Evolutionary conservation across 2,888 invertebrate genomes (phyloP).

Genomic region (Clusia tigrina): DNA sequence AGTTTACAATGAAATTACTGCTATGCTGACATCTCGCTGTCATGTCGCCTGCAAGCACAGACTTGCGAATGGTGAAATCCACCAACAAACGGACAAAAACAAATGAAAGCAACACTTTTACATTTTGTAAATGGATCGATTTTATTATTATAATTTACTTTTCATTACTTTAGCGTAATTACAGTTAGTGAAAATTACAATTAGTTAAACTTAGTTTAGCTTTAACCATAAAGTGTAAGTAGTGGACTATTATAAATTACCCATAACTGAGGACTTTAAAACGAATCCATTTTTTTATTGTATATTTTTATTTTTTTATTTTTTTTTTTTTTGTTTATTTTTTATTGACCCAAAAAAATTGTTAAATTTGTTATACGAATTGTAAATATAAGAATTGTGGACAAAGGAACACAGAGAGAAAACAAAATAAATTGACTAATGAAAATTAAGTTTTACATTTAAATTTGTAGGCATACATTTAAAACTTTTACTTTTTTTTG

Average conservation of each 20-base stretch:
- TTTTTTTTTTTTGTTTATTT: not conserved
- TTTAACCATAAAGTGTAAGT: not conserved
- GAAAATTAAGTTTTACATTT: not conserved
- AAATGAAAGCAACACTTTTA: constrained; percentile 40
- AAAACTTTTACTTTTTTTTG: constrained; percentile 4
- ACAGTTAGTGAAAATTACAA: constrained; percentile 28
- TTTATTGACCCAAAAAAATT: constrained; percentile 31
- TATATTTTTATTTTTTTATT: constrained; percentile 4
- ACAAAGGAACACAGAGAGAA: no score
- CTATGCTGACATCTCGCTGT: no score
- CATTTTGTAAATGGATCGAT: constrained; percentile 65
- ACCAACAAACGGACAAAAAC: constrained; percentile 43
- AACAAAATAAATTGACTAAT: no score
- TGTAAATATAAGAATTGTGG: not conserved
- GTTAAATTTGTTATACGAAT: constrained; percentile 12
- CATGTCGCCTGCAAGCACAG: no score
- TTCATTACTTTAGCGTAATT: constrained; percentile 35
- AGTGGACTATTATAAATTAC: constrained; percentile 1
- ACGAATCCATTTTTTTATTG: not conserved
- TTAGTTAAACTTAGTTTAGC: constrained; percentile 13
- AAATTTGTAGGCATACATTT: not conserved
- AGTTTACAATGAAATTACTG: no score
- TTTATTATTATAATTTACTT: constrained; percentile 47
- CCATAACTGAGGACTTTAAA: constrained; percentile 3
- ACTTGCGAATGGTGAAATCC: no score